These are phyloP conservation scores for Eristalinus sepulchralis DNA, from an alignment of 2,888 invertebrate genomes.

Conservation along the genomic window DNA sequence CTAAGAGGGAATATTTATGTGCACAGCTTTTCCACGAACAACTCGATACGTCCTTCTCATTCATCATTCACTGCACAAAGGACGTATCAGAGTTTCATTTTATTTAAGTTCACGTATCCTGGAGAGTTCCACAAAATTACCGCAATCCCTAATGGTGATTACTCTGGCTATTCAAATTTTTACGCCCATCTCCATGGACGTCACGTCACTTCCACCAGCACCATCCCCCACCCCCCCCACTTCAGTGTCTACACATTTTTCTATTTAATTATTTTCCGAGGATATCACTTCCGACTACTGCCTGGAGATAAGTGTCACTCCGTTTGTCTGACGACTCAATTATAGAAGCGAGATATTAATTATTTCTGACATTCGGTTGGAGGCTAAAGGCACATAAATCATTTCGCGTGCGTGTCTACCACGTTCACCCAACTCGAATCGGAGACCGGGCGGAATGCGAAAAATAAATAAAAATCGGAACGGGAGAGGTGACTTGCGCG, in stretches of 20 bases:
- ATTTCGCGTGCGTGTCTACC: constrained; percentile 34
- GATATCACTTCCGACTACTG: constrained; percentile 26
- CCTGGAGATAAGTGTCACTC: constrained; percentile 38
- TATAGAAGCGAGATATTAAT: constrained; percentile 46
- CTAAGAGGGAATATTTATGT: neutral
- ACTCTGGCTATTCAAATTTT: constrained; percentile 23
- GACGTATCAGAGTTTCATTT: neutral
- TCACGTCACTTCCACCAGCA: neutral
- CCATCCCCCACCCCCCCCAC: neutral
- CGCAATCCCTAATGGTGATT: constrained; percentile 9
- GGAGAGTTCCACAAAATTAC: neutral
- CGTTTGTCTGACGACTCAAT: constrained; percentile 48
- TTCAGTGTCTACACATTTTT: constrained; percentile 34
- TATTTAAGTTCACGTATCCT: neutral
- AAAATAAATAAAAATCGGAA: neutral
- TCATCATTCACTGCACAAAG: neutral
- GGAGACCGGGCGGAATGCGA: neutral
- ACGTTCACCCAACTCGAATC: neutral
- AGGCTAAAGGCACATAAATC: constrained; percentile 33
- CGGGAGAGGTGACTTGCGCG: neutral
- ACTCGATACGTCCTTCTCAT: neutral
- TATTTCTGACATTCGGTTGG: constrained; percentile 39
- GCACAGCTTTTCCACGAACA: neutral
- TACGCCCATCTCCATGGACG: constrained; percentile 8
- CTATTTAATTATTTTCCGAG: constrained; percentile 41